These are phyloP conservation scores for Cynodonichthys magdalenae DNA, from an alignment of 2,797 vertebrate species.

Conservation along the genomic window DNA sequence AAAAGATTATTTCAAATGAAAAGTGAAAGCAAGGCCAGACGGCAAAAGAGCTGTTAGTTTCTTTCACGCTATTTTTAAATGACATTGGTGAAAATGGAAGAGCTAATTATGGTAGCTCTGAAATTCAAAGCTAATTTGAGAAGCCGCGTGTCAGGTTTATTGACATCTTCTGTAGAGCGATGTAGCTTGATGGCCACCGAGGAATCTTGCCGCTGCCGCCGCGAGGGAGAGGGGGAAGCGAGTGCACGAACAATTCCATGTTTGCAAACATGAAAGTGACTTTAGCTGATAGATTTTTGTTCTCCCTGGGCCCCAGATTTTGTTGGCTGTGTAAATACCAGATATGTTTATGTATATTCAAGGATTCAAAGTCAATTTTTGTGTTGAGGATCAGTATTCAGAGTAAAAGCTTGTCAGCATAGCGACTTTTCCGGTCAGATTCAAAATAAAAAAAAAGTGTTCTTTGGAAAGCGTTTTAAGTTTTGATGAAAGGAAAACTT, in stretches of 20 bases:
- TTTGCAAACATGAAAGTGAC: constrained; percentile 60
- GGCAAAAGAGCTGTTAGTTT: constrained; percentile 75
- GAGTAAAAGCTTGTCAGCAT: too few species aligned
- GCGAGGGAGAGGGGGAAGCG: constrained; percentile 51
- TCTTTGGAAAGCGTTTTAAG: constrained; percentile 1
- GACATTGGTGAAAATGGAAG: constrained; percentile 80
- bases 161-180: constrained; percentile 79
- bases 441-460: not conserved
- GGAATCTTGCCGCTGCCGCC: constrained; percentile 60
- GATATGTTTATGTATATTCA: constrained; percentile 40
- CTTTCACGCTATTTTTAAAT: constrained; percentile 77
- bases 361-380: constrained; percentile 18
- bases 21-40: constrained; percentile 82
- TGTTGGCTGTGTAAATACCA: constrained; percentile 42
- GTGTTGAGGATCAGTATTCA: constrained; percentile 24
- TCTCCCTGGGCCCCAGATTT: constrained; percentile 36
- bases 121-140: constrained; percentile 82
- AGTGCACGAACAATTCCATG: constrained; percentile 47
- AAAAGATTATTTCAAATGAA: constrained; percentile 84
- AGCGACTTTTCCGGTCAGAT: not conserved
- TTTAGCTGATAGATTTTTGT: constrained; percentile 61
- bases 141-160: constrained; percentile 78
- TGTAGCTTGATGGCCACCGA: constrained; percentile 74
- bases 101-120: constrained; percentile 81
- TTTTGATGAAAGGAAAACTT: not conserved